Evolutionary conservation across 2,797 vertebrate species (phyloP).

Genomic region (Pempheris klunzingeri): DNA sequence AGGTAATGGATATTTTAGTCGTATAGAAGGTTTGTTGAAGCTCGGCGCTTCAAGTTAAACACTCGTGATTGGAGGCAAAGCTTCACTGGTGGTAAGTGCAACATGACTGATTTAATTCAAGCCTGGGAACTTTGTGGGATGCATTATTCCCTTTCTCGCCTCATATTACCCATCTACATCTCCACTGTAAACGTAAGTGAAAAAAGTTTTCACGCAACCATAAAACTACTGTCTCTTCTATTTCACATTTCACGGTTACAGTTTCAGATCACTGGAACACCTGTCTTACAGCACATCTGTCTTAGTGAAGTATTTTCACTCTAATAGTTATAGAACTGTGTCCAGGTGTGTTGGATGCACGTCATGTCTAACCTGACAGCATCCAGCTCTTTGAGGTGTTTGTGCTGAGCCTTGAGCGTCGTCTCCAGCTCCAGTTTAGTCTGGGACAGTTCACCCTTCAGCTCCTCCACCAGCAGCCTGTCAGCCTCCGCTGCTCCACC

Average conservation of each 20-base stretch:
- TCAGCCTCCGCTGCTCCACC: conserved; percentile 79
- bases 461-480: conserved; percentile 83
- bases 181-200: not conserved
- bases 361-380: conserved; percentile 86
- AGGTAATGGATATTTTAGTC: not conserved
- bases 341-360: not conserved
- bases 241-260: too few relatives aligned
- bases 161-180: not conserved
- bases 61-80: not conserved
- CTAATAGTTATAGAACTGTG: not conserved
- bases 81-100: not conserved
- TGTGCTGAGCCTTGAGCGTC: conserved; percentile 91
- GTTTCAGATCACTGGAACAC: not conserved
- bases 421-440: conserved; percentile 93
- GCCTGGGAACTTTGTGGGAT: not conserved
- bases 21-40: not conserved
- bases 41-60: not conserved
- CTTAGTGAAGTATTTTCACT: not conserved
- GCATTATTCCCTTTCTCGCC: not conserved
- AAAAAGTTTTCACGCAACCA: not conserved
- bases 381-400: conserved; percentile 93
- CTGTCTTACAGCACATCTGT: not conserved
- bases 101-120: not conserved
- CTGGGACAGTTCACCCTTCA: conserved; percentile 91
- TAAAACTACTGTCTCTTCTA: too few relatives aligned